A percentile compares a stretch with the other conserved stretches of the same genome.
phyloP scores from a whole-genome alignment of 92 coral and sea anemone genomes.

The Pocillopora meandrina region DNA sequence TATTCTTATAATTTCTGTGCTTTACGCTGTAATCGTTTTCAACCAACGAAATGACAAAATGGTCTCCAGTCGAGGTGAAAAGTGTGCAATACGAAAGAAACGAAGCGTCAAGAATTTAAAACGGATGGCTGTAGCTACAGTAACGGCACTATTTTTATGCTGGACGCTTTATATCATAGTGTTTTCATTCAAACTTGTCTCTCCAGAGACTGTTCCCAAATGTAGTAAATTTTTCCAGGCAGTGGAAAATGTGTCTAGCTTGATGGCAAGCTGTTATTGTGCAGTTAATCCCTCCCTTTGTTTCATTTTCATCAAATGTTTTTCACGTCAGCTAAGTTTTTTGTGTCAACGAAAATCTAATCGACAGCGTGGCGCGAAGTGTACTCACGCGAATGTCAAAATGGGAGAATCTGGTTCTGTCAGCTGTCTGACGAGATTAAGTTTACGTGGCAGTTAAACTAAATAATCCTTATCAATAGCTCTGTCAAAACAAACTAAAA shows the following conservation, averaged over 20 bases:
- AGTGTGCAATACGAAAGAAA: not conserved
- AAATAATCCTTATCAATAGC: too few relatives aligned
- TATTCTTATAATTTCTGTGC: not conserved
- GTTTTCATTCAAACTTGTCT: not conserved
- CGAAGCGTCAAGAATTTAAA: conserved; percentile 2
- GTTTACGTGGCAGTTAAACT: too few relatives aligned
- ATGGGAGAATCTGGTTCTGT: too few relatives aligned
- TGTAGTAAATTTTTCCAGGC: not conserved
- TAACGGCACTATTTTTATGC: not conserved
- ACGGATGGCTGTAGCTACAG: conserved; percentile 9
- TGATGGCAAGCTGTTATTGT: conserved; percentile 8
- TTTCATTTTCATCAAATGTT: conserved; percentile 4
- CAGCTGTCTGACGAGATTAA: too few relatives aligned
- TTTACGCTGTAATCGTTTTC: not conserved
- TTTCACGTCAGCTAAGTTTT: conserved; percentile 11
- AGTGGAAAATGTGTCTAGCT: not conserved
- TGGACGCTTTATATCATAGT: not conserved
- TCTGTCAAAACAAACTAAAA: too few relatives aligned
- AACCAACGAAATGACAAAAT: conserved; percentile 22
- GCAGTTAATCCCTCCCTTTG: conserved; percentile 16
- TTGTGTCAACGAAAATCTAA: not conserved
- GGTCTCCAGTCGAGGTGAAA: not conserved
- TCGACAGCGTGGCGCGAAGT: not conserved
- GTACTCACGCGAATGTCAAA: not conserved
- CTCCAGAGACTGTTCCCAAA: not conserved